phyloP scores from a whole-genome alignment of 53 echinoderm and acorn worm genomes.

The Paracentrotus lividus region DNA sequence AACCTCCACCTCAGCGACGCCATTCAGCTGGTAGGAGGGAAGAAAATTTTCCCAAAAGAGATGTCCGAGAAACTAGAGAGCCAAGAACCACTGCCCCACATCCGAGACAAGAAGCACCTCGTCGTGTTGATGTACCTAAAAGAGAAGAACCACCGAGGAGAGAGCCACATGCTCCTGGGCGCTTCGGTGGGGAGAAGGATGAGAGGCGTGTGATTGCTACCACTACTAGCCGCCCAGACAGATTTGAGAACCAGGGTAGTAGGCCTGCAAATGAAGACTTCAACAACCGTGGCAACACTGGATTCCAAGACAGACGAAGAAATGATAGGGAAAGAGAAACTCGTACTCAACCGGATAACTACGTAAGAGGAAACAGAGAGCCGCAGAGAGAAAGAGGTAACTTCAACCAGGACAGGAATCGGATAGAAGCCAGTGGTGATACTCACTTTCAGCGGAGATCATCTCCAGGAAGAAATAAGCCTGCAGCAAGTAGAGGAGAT shows the following conservation, averaged over 20 bases:
- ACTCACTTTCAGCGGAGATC: slow-evolving; percentile 41
- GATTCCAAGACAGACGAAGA: slow-evolving; percentile 55
- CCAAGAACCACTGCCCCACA: slow-evolving; percentile 55
- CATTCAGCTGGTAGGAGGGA: slow-evolving; percentile 57
- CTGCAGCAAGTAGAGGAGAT: slow-evolving; percentile 14
- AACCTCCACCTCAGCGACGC: neutral
- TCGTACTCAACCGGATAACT: neutral
- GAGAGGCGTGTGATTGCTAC: slow-evolving; percentile 63
- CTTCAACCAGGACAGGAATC: slow-evolving; percentile 57
- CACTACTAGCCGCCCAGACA: slow-evolving; percentile 54
- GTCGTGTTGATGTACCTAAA: slow-evolving; percentile 65
- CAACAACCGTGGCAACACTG: slow-evolving; percentile 52
- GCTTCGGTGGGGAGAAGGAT: slow-evolving; percentile 73
- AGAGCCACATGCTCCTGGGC: slow-evolving; percentile 49
- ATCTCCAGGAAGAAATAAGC: slow-evolving; percentile 54
- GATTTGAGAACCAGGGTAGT: slow-evolving; percentile 34
- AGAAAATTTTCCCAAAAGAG: slow-evolving; percentile 57
- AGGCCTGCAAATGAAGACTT: slow-evolving; percentile 26
- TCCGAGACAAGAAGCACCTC: slow-evolving; percentile 40
- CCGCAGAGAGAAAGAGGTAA: slow-evolving; percentile 52
- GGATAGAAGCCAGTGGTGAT: slow-evolving; percentile 21
- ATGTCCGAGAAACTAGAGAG: slow-evolving; percentile 51
- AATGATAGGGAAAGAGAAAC: slow-evolving; percentile 66
- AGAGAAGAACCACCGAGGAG: slow-evolving; percentile 67
- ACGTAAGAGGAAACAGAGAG: slow-evolving; percentile 5